Conservation (phyloP, 2,113 vertebrate species). For the Muscicapa adusta region DNA sequence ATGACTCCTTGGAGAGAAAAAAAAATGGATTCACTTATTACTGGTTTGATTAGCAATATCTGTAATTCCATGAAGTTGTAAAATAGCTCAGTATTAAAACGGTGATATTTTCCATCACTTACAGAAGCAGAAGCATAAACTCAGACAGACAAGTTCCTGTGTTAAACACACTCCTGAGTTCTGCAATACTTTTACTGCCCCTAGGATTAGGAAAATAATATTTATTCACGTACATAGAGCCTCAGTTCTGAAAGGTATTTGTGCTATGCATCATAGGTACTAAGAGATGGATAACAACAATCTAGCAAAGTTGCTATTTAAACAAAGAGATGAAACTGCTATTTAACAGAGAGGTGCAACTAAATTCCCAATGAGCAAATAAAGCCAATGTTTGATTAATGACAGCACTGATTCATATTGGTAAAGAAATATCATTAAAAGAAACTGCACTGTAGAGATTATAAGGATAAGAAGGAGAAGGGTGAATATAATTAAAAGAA, state of each 20-base stretch:
- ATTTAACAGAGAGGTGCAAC: neutral
- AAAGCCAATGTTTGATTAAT: neutral
- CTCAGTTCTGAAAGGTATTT: neutral
- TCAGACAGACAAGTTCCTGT: neutral
- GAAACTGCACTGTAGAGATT: neutral
- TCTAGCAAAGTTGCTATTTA: neutral
- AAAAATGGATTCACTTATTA: neutral
- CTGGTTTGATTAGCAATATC: slow-evolving; percentile 9
- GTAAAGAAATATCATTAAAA: neutral
- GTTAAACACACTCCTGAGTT: neutral
- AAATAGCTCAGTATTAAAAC: neutral
- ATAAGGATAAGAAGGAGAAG: neutral
- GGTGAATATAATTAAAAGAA: neutral
- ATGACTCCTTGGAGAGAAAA: neutral
- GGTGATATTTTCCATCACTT: neutral
- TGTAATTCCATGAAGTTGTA: neutral
- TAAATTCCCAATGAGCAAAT: neutral
- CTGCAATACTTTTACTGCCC: neutral
- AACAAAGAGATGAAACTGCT: neutral
- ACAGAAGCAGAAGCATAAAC: neutral
- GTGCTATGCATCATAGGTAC: neutral
- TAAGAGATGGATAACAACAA: neutral
- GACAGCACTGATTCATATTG: neutral
- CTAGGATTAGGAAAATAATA: neutral
- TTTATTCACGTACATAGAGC: neutral